Evolutionary conservation across 1,140 invertebrate genomes (phyloP).

Genomic region (Drosophila novamexicana): DNA sequence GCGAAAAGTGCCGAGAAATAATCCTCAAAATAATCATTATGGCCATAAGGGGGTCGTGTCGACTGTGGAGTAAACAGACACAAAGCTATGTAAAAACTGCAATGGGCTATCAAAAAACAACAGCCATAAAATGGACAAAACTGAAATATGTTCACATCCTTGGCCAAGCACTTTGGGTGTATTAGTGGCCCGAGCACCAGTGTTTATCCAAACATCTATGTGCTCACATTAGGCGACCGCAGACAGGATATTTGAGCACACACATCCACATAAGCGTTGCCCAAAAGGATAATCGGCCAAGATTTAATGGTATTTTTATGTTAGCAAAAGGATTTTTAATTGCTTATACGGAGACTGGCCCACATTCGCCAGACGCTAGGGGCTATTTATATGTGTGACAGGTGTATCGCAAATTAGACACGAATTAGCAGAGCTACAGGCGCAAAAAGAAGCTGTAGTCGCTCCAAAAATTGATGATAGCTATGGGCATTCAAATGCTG

Average conservation of each 20-base stretch:
- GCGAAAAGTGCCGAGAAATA: conserved; percentile 55
- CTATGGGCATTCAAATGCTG: conserved; percentile 46
- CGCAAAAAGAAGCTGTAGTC: conserved; percentile 9
- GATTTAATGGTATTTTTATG: conserved; percentile 80
- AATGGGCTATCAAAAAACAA: conserved; percentile 71
- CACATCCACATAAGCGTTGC: conserved; percentile 19
- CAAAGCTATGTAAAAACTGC: conserved; percentile 75
- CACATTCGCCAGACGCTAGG: neutral
- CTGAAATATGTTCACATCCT: conserved; percentile 57
- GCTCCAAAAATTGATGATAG: conserved; percentile 61
- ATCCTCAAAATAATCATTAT: conserved; percentile 80
- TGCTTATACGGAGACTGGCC: conserved; percentile 48
- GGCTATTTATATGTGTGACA: conserved; percentile 36
- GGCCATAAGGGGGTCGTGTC: conserved; percentile 64
- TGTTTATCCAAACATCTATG: conserved; percentile 67
- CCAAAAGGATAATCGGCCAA: conserved; percentile 67
- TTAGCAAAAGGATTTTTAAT: conserved; percentile 78
- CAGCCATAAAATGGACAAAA: conserved; percentile 32
- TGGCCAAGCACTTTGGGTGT: conserved; percentile 41
- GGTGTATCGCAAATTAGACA: conserved; percentile 68
- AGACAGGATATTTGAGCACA: conserved; percentile 48
- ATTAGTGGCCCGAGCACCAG: conserved; percentile 33
- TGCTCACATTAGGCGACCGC: conserved; percentile 36
- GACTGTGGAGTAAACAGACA: conserved; percentile 29
- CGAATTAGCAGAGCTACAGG: conserved; percentile 56